Conservation (phyloP, 2,888 invertebrate species). For the Calliopum simillimum region DNA sequence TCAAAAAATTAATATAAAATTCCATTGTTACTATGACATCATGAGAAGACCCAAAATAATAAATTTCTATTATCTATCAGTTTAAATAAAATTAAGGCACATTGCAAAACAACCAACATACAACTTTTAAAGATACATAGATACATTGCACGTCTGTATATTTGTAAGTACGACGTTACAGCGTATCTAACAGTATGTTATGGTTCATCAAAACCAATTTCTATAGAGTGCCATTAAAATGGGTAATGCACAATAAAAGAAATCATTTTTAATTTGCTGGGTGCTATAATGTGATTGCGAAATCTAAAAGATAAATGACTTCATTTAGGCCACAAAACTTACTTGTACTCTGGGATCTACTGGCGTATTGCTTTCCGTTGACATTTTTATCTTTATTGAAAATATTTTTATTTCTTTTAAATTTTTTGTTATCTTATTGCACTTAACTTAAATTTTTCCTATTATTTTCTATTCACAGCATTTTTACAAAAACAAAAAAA, state of each 20-base stretch:
- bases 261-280: slow-evolving; percentile 7
- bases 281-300: no score
- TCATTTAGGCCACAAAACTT: slow-evolving; percentile 54
- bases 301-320: no score
- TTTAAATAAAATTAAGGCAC: no score
- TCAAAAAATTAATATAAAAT: no score
- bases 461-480: slow-evolving; percentile 24
- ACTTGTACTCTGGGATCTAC: slow-evolving; percentile 87
- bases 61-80: no score
- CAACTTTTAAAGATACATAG: background rate
- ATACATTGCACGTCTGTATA: no score
- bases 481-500: slow-evolving; percentile 16
- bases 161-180: no score
- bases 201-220: background rate
- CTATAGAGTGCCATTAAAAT: slow-evolving; percentile 18
- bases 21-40: no score
- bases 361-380: slow-evolving; percentile 72
- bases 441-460: slow-evolving; percentile 13
- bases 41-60: no score
- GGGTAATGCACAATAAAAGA: background rate
- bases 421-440: slow-evolving; percentile 2
- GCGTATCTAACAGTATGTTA: slow-evolving; percentile 6
- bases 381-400: slow-evolving; percentile 49
- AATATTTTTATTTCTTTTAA: slow-evolving; percentile 11
- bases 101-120: background rate